Base-by-base conservation (phyloP, 2,888 invertebrate species). In the Emmelina monodactyla region DNA sequence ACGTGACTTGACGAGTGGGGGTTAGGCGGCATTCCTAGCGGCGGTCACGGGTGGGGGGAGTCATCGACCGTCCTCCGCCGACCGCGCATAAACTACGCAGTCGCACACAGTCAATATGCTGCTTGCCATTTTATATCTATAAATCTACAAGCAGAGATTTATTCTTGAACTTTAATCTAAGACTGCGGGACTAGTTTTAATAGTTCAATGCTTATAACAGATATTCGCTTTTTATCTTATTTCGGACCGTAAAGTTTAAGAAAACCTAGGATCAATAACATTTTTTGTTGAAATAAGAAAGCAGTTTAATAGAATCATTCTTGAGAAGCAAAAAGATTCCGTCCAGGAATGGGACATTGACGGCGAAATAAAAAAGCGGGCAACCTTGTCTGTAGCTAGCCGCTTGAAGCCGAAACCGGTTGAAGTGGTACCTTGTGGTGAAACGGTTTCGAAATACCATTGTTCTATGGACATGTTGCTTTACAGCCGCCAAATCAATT, bases 61-160 rank as follows among this genome's bases (percentile, higher is more conserved):
- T 78, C 75, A 72, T 75, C 76, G 78, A 75, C 78, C 78, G 76
- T 76, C 78, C 76, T 76, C 76, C 53, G 64, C 50, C 64, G 62
- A 63, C 59, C 69, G 63, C 58, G 68, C 69, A 71, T 69, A 69
- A 68, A 72, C 73, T 71, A 76, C 75, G 69, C 70, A 67, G 68
- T 57, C 73, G 72, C 70, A 67, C 73, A 72, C 76, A 76, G 78
- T 78, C 78, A 76, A 69, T 62, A 71, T 61, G 25, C 25, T 25
- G 29, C 13, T 29, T 14, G n/a, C 25, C 25, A 25, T 25, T 25
- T 25, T n/a, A n/a, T n/a, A n/a, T n/a, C n/a, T n/a, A n/a, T n/a
- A n/a, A n/a, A n/a, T n/a, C n/a, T n/a, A n/a, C n/a, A n/a, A n/a
- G n/a, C n/a, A n/a, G n/a, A n/a, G n/a, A n/a, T n/a, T n/a, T n/a